Evolutionary conservation across 1,140 invertebrate species (phyloP).

Genomic region (Melipona quadrifasciata): DNA sequence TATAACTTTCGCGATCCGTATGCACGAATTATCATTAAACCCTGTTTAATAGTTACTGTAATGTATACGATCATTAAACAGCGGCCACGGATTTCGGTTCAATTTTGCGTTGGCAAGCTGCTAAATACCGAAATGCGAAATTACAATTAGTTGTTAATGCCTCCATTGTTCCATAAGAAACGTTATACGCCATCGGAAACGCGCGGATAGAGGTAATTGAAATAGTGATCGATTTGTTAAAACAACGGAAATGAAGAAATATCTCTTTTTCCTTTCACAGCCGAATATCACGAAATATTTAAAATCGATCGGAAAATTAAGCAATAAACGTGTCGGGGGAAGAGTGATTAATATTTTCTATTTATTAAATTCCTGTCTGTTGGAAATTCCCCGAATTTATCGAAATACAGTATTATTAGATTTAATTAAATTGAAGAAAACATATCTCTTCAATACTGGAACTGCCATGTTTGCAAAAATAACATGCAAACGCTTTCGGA

Average conservation of each 20-base stretch:
- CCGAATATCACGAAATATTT: not conserved
- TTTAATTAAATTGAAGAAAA: no score
- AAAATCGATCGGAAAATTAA: not conserved
- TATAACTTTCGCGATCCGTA: conserved; percentile 33
- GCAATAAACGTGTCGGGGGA: not conserved
- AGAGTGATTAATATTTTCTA: not conserved
- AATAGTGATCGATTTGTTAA: conserved; percentile 29
- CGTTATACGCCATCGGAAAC: not conserved
- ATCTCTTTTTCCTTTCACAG: not conserved
- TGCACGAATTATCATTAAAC: conserved; percentile 42
- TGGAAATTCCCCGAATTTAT: no score
- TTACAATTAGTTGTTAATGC: conserved; percentile 38
- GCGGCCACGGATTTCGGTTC: conserved; percentile 15
- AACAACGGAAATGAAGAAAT: not conserved
- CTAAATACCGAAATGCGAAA: conserved; percentile 31
- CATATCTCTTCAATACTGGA: no score
- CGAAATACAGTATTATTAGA: no score
- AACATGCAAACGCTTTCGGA: no score
- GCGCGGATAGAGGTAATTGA: conserved; percentile 6
- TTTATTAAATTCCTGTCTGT: not conserved
- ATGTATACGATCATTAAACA: conserved; percentile 39
- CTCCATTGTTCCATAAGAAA: conserved; percentile 3
- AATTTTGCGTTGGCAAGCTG: conserved; percentile 20
- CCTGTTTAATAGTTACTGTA: conserved; percentile 29
- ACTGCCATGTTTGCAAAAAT: no score